A percentile compares a stretch with the other conserved stretches of the same genome.
phyloP scores from a whole-genome alignment of 2,113 vertebrate genomes.

The Chunga burmeisteri region DNA sequence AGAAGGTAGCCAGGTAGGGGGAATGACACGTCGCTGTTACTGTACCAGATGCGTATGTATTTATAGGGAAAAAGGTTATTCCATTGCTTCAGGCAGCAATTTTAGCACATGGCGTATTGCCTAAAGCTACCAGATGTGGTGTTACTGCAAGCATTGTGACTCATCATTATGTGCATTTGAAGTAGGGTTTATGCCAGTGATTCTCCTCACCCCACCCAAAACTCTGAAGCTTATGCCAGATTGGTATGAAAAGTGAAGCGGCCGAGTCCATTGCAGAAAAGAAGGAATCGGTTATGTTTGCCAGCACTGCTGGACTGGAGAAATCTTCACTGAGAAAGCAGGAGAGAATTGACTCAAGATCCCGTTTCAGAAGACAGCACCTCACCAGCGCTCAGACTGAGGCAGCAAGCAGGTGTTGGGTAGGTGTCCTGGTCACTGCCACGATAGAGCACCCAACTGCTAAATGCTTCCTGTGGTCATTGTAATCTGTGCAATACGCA shows the following conservation, averaged over 20 bases:
- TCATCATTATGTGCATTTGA: not conserved
- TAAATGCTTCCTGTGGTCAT: not conserved
- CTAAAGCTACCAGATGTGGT: not conserved
- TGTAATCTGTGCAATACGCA: rapidly evolving
- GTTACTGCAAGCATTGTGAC: rapidly evolving
- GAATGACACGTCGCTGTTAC: rapidly evolving
- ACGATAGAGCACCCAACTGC: rapidly evolving
- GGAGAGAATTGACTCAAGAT: rapidly evolving
- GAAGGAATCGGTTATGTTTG: not conserved
- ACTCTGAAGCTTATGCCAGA: not conserved
- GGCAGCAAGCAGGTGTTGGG: not conserved
- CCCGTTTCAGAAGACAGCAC: rapidly evolving
- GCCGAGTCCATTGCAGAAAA: rapidly evolving
- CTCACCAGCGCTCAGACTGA: not conserved
- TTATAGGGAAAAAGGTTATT: not conserved
- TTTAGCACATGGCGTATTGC: not conserved
- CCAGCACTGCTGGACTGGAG: not conserved
- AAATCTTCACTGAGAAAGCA: not conserved
- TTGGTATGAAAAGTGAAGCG: not conserved
- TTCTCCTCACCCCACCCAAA: not conserved
- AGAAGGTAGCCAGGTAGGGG: not conserved
- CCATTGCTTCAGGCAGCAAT: not conserved
- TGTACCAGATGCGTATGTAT: rapidly evolving
- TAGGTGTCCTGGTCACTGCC: not conserved
- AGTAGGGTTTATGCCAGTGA: not conserved